Conservation (phyloP, 2,888 invertebrate genomes). For the Ormyrus rosae region DNA sequence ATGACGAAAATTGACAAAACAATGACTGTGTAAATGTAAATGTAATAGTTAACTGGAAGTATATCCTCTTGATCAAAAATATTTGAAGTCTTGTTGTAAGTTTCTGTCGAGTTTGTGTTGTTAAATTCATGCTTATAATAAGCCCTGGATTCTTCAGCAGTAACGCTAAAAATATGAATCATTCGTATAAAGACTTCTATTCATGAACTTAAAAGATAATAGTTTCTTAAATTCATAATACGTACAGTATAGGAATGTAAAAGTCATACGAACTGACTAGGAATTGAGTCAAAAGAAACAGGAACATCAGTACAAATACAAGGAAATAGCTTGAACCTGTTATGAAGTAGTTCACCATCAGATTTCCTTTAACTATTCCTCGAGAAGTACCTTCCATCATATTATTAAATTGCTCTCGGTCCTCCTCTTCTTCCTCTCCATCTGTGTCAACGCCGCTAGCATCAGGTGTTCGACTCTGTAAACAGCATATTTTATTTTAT, state of each 20-base stretch:
- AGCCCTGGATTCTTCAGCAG: constrained; percentile 49
- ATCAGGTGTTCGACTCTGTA: constrained; percentile 71
- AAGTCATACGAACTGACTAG: constrained; percentile 83
- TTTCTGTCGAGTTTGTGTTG: neutral
- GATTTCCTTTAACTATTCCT: constrained; percentile 75
- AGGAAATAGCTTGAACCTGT: constrained; percentile 77
- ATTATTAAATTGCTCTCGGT: constrained; percentile 60
- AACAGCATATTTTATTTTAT: neutral
- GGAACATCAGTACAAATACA: constrained; percentile 74
- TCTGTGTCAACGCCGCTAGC: constrained; percentile 64
- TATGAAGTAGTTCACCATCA: constrained; percentile 77
- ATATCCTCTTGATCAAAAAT: constrained; percentile 36
- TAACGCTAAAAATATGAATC: constrained; percentile 33
- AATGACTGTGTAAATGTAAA: constrained; percentile 81
- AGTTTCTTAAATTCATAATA: constrained; percentile 36
- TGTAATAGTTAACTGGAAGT: constrained; percentile 69
- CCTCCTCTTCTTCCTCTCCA: constrained; percentile 61
- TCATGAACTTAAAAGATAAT: neutral
- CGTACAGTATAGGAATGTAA: constrained; percentile 78
- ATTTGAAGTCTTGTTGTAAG: neutral
- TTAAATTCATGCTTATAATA: constrained; percentile 22
- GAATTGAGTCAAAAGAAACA: constrained; percentile 79
- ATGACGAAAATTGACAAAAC: constrained; percentile 73
- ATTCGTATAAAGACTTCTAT: neutral
- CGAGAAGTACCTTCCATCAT: constrained; percentile 75